Conservation (phyloP, 2,113 vertebrate genomes). For the Triplophysa tibetana region DNA sequence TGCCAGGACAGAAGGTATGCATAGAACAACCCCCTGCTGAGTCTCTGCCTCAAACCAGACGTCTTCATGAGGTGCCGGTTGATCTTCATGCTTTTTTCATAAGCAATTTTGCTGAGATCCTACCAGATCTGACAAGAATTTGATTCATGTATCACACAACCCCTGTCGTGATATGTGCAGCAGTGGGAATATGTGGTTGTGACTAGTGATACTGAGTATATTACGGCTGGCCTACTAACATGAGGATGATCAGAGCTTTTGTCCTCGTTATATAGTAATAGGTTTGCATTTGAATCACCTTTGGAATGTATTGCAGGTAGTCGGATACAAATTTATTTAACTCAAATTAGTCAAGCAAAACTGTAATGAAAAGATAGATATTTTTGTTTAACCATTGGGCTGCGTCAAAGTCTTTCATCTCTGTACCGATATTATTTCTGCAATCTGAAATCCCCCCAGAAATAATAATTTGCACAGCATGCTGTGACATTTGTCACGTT, state of each 20-base stretch:
- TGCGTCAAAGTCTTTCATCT: slow-evolving; percentile 24
- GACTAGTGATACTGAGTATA: background rate
- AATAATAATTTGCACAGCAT: slow-evolving; percentile 32
- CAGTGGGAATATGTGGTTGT: background rate
- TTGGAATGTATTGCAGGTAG: too few species aligned
- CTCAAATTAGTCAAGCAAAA: background rate
- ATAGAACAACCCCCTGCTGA: slow-evolving; percentile 37
- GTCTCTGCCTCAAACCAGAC: slow-evolving; percentile 47
- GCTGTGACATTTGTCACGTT: slow-evolving; percentile 38
- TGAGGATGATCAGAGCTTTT: too few species aligned
- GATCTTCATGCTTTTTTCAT: slow-evolving; percentile 46
- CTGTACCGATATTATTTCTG: slow-evolving; percentile 3
- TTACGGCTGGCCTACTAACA: background rate
- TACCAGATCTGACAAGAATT: slow-evolving; percentile 21
- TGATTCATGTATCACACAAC: slow-evolving; percentile 42
- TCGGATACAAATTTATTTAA: too few species aligned
- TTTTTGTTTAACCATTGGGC: background rate
- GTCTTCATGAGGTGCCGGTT: slow-evolving; percentile 56
- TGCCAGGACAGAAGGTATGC: slow-evolving; percentile 53
- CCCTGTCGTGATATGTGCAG: slow-evolving; percentile 22
- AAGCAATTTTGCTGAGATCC: slow-evolving; percentile 39
- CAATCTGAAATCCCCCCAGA: slow-evolving; percentile 39
- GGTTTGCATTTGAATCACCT: too few species aligned
- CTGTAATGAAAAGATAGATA: background rate
- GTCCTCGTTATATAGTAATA: background rate